Evolutionary conservation across 2,888 invertebrate genomes (phyloP).

Genomic region (Syritta pipiens): DNA sequence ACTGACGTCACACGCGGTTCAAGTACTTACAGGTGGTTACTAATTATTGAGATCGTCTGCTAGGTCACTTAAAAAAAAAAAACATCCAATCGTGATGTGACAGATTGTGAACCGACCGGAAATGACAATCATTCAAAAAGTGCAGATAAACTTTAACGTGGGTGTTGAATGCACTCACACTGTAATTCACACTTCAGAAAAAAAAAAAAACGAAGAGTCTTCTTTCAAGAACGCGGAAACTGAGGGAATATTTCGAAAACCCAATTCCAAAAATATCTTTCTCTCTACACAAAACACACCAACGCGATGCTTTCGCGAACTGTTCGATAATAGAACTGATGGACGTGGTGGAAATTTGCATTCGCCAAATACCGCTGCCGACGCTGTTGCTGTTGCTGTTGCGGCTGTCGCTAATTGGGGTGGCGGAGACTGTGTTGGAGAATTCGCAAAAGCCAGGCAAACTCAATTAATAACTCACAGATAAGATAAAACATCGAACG

Average conservation of each 20-base stretch:
- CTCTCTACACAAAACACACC: constrained; percentile 16
- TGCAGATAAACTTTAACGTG: neutral
- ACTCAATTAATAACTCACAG: constrained; percentile 64
- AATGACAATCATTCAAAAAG: neutral
- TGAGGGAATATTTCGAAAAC: neutral
- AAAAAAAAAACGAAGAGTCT: neutral
- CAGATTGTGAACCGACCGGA: no score
- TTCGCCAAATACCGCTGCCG: constrained; percentile 41
- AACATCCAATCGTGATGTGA: no score
- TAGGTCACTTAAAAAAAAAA: neutral
- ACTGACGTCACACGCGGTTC: constrained; percentile 49
- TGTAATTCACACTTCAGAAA: constrained; percentile 5
- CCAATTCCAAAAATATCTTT: constrained; percentile 32
- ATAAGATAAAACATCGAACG: constrained; percentile 63
- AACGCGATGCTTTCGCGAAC: constrained; percentile 49
- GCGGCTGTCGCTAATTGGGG: neutral
- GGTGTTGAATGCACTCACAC: no score
- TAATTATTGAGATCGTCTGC: neutral
- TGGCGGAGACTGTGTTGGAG: constrained; percentile 19
- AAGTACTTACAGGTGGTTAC: constrained; percentile 52
- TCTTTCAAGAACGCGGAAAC: constrained; percentile 45
- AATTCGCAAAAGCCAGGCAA: constrained; percentile 40
- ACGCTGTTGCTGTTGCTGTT: neutral
- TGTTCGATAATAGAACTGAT: constrained; percentile 59
- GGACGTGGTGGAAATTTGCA: constrained; percentile 55